phyloP scores from a whole-genome alignment of 53 echinoderm and acorn worm species.

The Astropecten irregularis region DNA sequence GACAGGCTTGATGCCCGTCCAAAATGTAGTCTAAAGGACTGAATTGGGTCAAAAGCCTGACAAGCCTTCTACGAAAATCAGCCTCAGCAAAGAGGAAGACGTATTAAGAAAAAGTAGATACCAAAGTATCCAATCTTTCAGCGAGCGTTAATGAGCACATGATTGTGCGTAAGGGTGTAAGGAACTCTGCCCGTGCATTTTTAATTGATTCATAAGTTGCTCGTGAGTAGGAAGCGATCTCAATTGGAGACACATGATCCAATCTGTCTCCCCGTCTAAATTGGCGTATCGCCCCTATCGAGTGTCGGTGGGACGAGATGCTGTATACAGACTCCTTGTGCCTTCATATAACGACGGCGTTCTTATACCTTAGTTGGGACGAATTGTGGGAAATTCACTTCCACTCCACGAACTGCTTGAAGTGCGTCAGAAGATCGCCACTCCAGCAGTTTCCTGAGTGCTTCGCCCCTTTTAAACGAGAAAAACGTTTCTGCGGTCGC shows the following conservation, averaged over 20 bases:
- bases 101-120: too few species aligned
- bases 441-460: conserved; percentile 39
- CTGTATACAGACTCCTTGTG: too few species aligned
- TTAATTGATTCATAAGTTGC: conserved; percentile 44
- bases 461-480: conserved; percentile 29
- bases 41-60: too few species aligned
- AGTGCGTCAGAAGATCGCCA: conserved; percentile 48
- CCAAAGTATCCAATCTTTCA: too few species aligned
- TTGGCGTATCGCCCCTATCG: conserved; percentile 6
- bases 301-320: not conserved
- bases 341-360: too few species aligned
- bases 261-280: not conserved
- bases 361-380: not conserved
- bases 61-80: too few species aligned
- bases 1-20: too few species aligned
- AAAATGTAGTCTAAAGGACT: too few species aligned
- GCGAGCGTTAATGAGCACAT: too few species aligned
- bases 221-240: conserved; percentile 1
- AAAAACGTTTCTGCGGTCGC: too few species aligned
- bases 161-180: not conserved
- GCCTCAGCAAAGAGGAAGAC: too few species aligned
- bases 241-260: not conserved
- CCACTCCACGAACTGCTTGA: not conserved
- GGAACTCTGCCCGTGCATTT: not conserved
- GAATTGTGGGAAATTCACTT: conserved; percentile 11